Evolutionary conservation across 37 sponge, comb jelly and placozoan genomes (phyloP).

Genomic region (Cladorhizidae sp.): DNA sequence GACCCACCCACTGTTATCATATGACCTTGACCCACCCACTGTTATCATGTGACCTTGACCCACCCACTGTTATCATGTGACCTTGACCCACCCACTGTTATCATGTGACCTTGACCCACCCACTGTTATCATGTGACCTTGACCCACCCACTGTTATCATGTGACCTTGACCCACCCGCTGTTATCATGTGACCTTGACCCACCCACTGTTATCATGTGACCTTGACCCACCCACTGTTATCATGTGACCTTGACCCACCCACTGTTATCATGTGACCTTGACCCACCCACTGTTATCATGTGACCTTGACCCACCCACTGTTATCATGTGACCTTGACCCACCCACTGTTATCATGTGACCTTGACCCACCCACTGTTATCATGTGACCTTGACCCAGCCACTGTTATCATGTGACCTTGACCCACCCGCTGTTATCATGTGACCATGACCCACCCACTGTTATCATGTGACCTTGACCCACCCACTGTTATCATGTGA

Average conservation of each 20-base stretch:
- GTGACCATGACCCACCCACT: background rate
- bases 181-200: background rate
- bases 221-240: no score
- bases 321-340: background rate
- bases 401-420: background rate
- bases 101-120: background rate
- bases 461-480: background rate
- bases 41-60: background rate
- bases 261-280: background rate
- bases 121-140: background rate
- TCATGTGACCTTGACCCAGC: background rate
- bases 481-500: background rate
- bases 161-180: background rate
- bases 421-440: background rate
- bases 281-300: background rate
- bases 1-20: background rate
- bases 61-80: background rate
- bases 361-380: no score
- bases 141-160: background rate
- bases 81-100: no score
- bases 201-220: background rate
- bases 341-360: background rate
- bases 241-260: background rate
- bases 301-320: background rate
- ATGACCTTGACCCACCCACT: background rate